Percentiles rank a stretch among this genome's conserved stretches.
Conservation (phyloP, 2,888 invertebrate species). For the Drosophila bunnanda region DNA sequence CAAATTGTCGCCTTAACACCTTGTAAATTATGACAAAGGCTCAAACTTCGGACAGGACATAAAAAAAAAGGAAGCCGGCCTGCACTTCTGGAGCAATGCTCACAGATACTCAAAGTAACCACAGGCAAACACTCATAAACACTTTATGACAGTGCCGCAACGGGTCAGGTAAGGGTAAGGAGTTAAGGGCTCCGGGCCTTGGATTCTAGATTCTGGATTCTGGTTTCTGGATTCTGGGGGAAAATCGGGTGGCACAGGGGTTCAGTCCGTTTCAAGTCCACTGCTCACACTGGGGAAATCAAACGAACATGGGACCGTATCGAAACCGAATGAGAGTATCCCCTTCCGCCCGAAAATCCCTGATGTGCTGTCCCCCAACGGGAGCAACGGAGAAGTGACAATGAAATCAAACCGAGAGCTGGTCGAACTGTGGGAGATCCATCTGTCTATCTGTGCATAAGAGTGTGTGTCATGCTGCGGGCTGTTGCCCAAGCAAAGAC, state of each 20-base stretch:
- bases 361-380: constrained; percentile 33
- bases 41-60: constrained; percentile 50
- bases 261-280: constrained; percentile 29
- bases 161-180: constrained; percentile 35
- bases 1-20: constrained; percentile 76
- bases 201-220: neutral
- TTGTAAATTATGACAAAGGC: constrained; percentile 66
- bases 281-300: constrained; percentile 65
- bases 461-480: constrained; percentile 38
- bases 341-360: constrained; percentile 46
- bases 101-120: constrained; percentile 28
- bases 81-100: constrained; percentile 16
- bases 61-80: constrained; percentile 52
- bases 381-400: constrained; percentile 67
- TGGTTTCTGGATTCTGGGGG: neutral
- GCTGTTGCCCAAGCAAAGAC: constrained; percentile 39
- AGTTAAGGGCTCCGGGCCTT: constrained; percentile 32
- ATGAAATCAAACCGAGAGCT: constrained; percentile 70
- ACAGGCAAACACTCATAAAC: constrained; percentile 64
- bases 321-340: constrained; percentile 10
- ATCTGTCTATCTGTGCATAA: constrained; percentile 8
- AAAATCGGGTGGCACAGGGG: neutral
- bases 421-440: constrained; percentile 16
- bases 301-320: constrained; percentile 50
- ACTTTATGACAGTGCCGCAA: constrained; percentile 61